Evolutionary conservation across 2,797 vertebrate genomes (phyloP), one percentile per base, ranked within the genome.

Genomic region (Darevskia mixta): DNA sequence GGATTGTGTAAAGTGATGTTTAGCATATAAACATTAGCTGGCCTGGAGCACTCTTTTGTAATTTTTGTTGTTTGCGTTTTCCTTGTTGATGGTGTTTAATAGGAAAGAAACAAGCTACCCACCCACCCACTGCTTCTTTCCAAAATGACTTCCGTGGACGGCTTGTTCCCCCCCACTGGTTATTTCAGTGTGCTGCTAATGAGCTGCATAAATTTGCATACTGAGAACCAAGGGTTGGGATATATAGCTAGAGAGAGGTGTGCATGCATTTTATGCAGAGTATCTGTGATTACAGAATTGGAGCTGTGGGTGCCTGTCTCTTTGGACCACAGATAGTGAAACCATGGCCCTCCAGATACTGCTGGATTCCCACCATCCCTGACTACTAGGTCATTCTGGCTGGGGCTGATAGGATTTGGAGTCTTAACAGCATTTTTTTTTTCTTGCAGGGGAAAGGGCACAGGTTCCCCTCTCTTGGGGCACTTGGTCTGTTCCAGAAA

Each of bases 141-240:
- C 35, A 49, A 45, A 79, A 79, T 80, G 25, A 73, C 49, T 79
- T 66, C 67, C 17, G 1, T 61, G 87, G 64, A 64, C 25, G 66
- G 41, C 15, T 25, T 45, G 8, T 35, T 35, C 8, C 67, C 67
- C 38, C 13, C 35, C 69, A 27, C 76, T 41, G 29, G 6, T 79
- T 79, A 61, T 72, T 82, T 55, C 38, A 18, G 72, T 6, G 55
- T 8, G 27, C 58, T n/a, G 67, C 86, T 83, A 67, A 90, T 41
- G 49, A 90, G 71, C 49, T 58, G 79, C 79, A 76, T 89, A 82
- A 58, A 76, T 89, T 45, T 89, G 80, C 89, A 29, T 75, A 1
- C 38, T 9, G 66, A 87, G 27, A 73, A 38, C 13, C 41, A 8
- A 64, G 17, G 32, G 11, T n/a, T 61, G 35, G 67, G 78, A 41